Percentiles rank a stretch among this genome's conserved stretches.
Evolutionary conservation across 2,797 vertebrate genomes (phyloP).

Genomic region (Parauchenoglanis punctatus): DNA sequence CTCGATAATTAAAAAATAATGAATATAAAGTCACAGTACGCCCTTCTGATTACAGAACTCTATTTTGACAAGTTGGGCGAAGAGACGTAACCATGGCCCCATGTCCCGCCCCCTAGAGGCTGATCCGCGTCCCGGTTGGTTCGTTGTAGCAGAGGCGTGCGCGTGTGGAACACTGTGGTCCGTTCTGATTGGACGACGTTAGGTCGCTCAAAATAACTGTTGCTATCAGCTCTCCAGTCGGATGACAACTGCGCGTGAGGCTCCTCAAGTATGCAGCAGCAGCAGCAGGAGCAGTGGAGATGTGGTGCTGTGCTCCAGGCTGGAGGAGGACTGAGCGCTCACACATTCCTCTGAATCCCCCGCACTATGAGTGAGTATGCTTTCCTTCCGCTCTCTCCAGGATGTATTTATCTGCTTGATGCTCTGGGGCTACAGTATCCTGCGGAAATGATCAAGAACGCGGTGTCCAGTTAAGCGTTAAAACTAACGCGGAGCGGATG

Average conservation of each 20-base stretch:
- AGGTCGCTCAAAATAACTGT: conserved; percentile 69
- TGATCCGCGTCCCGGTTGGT: conserved; percentile 64
- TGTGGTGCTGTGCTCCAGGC: background rate
- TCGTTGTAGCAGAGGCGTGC: conserved; percentile 43
- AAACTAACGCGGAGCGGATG: background rate
- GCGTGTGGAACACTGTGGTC: background rate
- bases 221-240: conserved; percentile 66
- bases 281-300: conserved; percentile 43
- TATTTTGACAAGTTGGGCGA: conserved; percentile 36
- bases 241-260: conserved; percentile 70
- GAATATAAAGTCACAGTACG: background rate
- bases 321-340: conserved; percentile 51
- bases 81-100: conserved; percentile 21
- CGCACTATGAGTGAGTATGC: conserved; percentile 70
- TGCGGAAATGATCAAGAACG: background rate
- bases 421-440: background rate
- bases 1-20: background rate
- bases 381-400: background rate
- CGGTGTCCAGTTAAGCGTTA: background rate
- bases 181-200: conserved; percentile 61
- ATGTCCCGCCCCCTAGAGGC: conserved; percentile 13
- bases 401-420: background rate
- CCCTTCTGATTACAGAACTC: background rate
- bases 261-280: conserved; percentile 67
- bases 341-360: conserved; percentile 55